These are phyloP conservation scores for Syngnathus floridae DNA, from an alignment of 2,113 vertebrate species.

Conservation along the genomic window DNA sequence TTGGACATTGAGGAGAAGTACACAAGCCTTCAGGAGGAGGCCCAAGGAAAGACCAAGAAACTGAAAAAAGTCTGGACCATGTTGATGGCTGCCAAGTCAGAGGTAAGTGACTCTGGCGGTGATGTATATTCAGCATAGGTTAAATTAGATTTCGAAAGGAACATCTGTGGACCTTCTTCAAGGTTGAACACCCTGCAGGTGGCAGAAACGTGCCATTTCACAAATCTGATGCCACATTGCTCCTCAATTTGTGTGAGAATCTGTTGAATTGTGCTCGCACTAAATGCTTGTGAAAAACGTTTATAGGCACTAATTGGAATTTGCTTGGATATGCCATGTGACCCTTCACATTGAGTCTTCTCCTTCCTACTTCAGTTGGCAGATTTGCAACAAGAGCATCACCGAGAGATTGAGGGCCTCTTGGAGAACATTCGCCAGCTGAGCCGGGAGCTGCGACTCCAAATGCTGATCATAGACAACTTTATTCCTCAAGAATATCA, in stretches of 20 bases:
- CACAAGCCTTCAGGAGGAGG: constrained; percentile 95
- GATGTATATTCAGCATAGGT: neutral
- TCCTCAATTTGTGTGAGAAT: neutral
- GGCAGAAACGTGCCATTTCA: neutral
- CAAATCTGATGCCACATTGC: neutral
- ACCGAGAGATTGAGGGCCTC: constrained; percentile 92
- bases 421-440: constrained; percentile 95
- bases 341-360: neutral
- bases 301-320: neutral
- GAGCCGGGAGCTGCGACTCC: constrained; percentile 90
- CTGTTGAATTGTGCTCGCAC: neutral
- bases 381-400: constrained; percentile 93
- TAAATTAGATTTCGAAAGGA: neutral
- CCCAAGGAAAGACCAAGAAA: constrained; percentile 97
- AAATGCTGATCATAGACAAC: constrained; percentile 97
- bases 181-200: neutral
- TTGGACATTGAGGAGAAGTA: constrained; percentile 98
- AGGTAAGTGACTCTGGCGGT: constrained; percentile 65
- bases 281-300: neutral
- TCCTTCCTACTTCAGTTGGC: constrained; percentile 76
- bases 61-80: constrained; percentile 99
- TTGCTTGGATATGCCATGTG: neutral
- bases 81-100: constrained; percentile 98
- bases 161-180: neutral
- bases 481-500: constrained; percentile 98